Evolutionary conservation across 2,888 invertebrate species (phyloP), one percentile per base, ranked within the genome.

Genomic region (Ceraclea dissimilis): DNA sequence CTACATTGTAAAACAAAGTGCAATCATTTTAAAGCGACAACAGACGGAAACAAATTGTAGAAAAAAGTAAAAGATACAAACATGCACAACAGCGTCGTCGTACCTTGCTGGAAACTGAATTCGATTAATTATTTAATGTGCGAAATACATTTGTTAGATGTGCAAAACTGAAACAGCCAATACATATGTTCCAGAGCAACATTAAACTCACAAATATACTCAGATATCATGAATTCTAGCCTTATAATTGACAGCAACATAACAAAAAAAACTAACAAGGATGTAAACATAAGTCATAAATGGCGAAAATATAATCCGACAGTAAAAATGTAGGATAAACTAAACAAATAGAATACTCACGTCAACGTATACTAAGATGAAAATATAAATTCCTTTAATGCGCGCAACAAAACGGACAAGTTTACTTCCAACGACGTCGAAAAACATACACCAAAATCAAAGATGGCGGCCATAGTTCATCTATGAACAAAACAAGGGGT

Each of bases 381-480:
- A 8, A 4, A 39, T 39, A 39, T 39, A 39, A 26, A 39, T 39
- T 8, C 39, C 13, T 16, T 8, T 39, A 8, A n/a, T n/a, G 16
- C 5, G 16, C 13, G 39, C 16, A 39, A 39, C 22, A 56, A 46
- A 59, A 47, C 48, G 49, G 47, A 56, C 56, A 53, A 39, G 39
- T 52, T 49, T 56, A 31, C 69, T 31, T 48, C 51, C 49, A 59
- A 26, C 51, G 48, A 73, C 75, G 74, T 76, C 75, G 80, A 81
- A 85, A 85, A 85, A 85, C 84, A 85, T 84, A 83, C 82, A 84
- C 83, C 81, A 83, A 84, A 85, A 79, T 84, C 83, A 85, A 86
- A 86, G 84, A 86, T 86, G 86, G 86, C 86, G 85, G 86, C 86
- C 85, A 86, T 86, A 85, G 80, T 84, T 84, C 83, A 81, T 81